Conservation (phyloP, 2,888 invertebrate genomes). For the Ctena decussata region DNA sequence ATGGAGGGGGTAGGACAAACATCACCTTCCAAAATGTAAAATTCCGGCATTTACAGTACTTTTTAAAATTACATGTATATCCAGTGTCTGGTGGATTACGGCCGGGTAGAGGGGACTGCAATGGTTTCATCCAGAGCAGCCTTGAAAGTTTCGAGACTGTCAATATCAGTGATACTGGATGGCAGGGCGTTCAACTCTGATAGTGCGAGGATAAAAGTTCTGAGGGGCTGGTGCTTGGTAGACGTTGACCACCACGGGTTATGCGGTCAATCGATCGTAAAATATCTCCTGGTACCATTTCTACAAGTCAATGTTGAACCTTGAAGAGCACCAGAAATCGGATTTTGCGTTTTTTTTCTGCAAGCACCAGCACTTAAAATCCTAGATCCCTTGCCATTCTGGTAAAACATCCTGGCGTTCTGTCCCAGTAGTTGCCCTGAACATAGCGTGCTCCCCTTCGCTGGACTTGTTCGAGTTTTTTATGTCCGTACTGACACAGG, state of each 20-base stretch:
- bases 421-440: background rate
- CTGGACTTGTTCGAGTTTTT: too few species aligned
- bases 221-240: background rate
- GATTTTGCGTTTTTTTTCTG: background rate
- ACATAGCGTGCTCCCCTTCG: background rate
- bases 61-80: background rate
- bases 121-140: background rate
- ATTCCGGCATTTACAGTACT: too few species aligned
- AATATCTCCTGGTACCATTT: background rate
- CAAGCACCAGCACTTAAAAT: background rate
- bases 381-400: background rate
- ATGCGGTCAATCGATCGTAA: background rate
- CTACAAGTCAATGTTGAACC: background rate
- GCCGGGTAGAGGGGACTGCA: background rate
- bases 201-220: background rate
- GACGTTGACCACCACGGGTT: background rate
- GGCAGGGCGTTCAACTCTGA: background rate
- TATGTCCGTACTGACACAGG: too few species aligned
- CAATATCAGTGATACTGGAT: background rate
- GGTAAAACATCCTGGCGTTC: background rate
- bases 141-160: background rate
- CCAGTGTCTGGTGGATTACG: too few species aligned
- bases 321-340: background rate
- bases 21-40: too few species aligned
- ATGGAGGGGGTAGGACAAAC: too few species aligned